Conservation (phyloP, 2,888 invertebrate genomes). For the Chaitophorus viminalis region DNA sequence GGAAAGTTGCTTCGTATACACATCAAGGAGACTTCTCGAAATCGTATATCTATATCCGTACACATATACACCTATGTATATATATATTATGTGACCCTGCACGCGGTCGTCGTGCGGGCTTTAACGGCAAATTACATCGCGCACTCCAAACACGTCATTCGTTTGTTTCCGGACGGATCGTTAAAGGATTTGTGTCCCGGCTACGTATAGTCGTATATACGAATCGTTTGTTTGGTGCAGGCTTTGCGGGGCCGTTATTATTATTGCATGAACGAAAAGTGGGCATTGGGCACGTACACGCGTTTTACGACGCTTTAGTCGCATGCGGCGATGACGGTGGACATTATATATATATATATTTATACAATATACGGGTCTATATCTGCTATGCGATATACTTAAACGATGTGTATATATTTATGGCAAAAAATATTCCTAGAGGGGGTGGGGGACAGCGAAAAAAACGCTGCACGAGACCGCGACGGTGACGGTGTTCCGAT, state of each 20-base stretch:
- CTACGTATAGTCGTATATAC: neutral
- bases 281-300: slow-evolving; percentile 31
- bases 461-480: neutral
- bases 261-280: slow-evolving; percentile 24
- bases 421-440: neutral
- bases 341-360: too few species aligned
- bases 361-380: too few species aligned
- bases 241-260: neutral
- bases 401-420: neutral
- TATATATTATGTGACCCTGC: neutral
- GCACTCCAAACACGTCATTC: slow-evolving; percentile 32
- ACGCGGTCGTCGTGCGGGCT: neutral
- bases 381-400: neutral
- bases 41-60: too few species aligned
- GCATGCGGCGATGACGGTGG: neutral
- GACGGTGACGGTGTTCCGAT: neutral
- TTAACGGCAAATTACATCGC: slow-evolving; percentile 8
- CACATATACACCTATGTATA: neutral
- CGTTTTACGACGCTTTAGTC: slow-evolving; percentile 32
- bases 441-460: neutral
- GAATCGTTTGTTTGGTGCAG: neutral
- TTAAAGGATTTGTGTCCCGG: slow-evolving; percentile 28
- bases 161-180: slow-evolving; percentile 40
- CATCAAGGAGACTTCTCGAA: too few species aligned
- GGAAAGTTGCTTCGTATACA: neutral